Evolutionary conservation across 2,797 vertebrate species (phyloP), one percentile per base, ranked within the genome.

Genomic region (Danio aesculapii): DNA sequence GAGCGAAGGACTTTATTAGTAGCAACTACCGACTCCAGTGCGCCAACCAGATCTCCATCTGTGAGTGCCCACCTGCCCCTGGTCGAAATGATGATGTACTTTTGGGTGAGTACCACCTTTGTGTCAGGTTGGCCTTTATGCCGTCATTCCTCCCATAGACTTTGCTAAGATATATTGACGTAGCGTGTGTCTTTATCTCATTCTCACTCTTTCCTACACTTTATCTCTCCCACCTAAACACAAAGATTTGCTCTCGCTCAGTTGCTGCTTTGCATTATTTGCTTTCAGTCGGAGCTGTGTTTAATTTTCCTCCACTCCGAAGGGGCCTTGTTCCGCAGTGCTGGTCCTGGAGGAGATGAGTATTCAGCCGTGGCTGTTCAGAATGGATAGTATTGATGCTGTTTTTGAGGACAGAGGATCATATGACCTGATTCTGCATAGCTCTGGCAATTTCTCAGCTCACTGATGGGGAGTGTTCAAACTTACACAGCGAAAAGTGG

Each of bases 81-180:
- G 85, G 86, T 81, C 86, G 86, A 90, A 86, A 89, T 90, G 88
- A 89, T 90, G 89, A 89, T 90, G 89, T 90, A 90, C 86, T 90
- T 90, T 87, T 90, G 89, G 89, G 89, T 90, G 84, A 88, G 89
- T 90, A 89, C 79, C 59, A 30, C 44, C 50, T 63, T 69, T 81
- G 49, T 62, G 21, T 79, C 74, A 43, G 59, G 59, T 77, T 68
- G 84, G 78, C 82, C 80, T 84, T 64, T 55, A 58, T 55, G 58
- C 62, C 79, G 19, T 68, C 39, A 6, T 82, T 62, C 62, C 81
- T 76, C 55, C 47, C 17, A 6, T 52, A 52, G 73, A 81, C 59
- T n/a, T 53, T 30, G n/a, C 67, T 49, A 62, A 77, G 76, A 64
- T 75, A 30, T 70, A 43, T 50, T 67, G 49, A 19, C 63, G 52